phyloP scores from a whole-genome alignment of 2,888 invertebrate genomes.

The Pimpla rufipes region DNA sequence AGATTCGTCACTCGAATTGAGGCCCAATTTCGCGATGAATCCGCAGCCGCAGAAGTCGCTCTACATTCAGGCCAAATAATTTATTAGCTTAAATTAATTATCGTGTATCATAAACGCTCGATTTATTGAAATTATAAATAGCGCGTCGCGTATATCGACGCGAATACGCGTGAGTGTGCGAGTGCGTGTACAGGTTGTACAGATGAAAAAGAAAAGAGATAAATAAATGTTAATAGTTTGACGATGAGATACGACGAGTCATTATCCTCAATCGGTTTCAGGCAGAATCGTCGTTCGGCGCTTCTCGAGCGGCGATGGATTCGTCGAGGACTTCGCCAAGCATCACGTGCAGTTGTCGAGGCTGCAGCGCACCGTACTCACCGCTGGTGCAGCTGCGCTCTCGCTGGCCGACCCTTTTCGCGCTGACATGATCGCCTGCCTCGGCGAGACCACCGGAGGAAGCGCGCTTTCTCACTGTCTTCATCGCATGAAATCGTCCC shows the following conservation, averaged over 20 bases:
- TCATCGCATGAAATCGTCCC: constrained; percentile 90
- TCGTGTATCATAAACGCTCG: constrained; percentile 35
- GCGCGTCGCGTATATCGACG: not conserved
- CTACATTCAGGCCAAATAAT: constrained; percentile 66
- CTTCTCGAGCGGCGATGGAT: constrained; percentile 83
- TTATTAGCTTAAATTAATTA: constrained; percentile 50
- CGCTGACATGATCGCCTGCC: constrained; percentile 97
- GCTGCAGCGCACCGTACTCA: constrained; percentile 92
- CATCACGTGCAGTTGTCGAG: constrained; percentile 89
- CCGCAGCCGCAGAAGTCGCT: constrained; percentile 44
- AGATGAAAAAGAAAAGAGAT: constrained; percentile 24
- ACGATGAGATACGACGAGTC: constrained; percentile 50
- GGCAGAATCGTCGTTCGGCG: constrained; percentile 69
- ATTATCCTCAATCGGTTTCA: constrained; percentile 75
- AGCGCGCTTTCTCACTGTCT: constrained; percentile 91
- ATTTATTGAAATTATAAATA: constrained; percentile 20
- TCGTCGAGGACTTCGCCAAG: constrained; percentile 88
- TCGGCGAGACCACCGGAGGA: constrained; percentile 95
- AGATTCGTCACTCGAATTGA: not conserved
- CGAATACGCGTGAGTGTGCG: not conserved
- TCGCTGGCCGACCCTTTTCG: constrained; percentile 93
- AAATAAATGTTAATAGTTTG: constrained; percentile 62
- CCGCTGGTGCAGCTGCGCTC: constrained; percentile 94
- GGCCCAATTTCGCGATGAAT: not conserved
- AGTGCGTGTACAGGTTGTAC: constrained; percentile 44